A percentile compares a stretch with the other conserved stretches of the same genome.
These are phyloP conservation scores for Neodiprion lecontei DNA, from an alignment of 1,140 invertebrate species.

Conservation along the genomic window DNA sequence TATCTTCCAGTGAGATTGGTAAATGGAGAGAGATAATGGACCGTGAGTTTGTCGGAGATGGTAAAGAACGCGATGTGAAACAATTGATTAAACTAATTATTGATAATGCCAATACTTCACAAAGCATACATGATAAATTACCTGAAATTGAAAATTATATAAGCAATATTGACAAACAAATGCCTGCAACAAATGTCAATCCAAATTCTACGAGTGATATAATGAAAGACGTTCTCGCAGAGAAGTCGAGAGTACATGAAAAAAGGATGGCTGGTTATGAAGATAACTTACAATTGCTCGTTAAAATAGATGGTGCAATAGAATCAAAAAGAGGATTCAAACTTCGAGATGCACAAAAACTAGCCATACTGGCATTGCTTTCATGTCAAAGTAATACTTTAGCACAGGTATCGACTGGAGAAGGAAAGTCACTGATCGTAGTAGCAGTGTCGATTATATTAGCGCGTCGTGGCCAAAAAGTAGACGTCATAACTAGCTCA, in stretches of 20 bases:
- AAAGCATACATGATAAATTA: neutral
- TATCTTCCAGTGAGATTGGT: neutral
- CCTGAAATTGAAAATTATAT: neutral
- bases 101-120: slow-evolving; percentile 1
- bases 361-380: slow-evolving; percentile 27
- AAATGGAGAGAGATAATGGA: neutral
- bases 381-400: slow-evolving; percentile 22
- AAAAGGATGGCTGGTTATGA: neutral
- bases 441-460: slow-evolving; percentile 33
- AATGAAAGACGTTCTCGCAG: neutral
- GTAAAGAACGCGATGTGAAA: neutral
- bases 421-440: slow-evolving; percentile 45
- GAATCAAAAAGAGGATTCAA: slow-evolving; percentile 25
- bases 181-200: neutral
- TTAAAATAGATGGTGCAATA: slow-evolving; percentile 27
- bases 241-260: no score
- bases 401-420: slow-evolving; percentile 36
- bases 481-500: slow-evolving; percentile 47
- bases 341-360: slow-evolving; percentile 30
- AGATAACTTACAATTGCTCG: slow-evolving; percentile 10
- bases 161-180: neutral
- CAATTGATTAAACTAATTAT: slow-evolving; percentile 4
- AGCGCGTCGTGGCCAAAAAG: slow-evolving; percentile 33
- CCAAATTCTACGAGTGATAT: neutral
- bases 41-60: neutral